A percentile compares a stretch with the other conserved stretches of the same genome.
phyloP scores from a whole-genome alignment of 2,113 vertebrate genomes.

The Morone saxatilis region DNA sequence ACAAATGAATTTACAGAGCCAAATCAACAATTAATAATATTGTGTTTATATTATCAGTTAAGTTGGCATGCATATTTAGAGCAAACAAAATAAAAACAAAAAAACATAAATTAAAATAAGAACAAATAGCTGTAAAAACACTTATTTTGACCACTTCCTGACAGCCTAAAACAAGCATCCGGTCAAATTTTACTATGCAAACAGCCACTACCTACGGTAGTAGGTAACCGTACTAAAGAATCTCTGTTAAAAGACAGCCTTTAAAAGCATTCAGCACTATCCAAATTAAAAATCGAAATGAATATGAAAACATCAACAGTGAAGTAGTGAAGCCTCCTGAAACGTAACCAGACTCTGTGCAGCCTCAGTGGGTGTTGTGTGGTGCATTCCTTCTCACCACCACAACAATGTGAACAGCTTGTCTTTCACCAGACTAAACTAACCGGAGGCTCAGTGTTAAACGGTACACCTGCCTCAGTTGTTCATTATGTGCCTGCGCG shows the following conservation, averaged over 20 bases:
- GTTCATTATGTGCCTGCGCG: not conserved
- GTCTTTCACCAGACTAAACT: constrained; percentile 42
- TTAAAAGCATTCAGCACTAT: not conserved
- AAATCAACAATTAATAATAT: not conserved
- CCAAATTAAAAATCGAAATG: not conserved
- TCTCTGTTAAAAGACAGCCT: not conserved
- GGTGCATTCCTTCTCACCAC: constrained; percentile 23
- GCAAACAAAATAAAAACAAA: not conserved
- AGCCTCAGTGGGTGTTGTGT: not conserved
- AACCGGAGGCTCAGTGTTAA: constrained; percentile 24
- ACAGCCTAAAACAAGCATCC: not conserved
- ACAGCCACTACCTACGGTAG: no score
- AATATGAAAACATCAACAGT: no score
- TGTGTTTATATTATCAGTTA: not conserved
- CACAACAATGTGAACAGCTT: constrained; percentile 33
- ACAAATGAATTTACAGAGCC: not conserved
- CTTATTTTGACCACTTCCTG: not conserved
- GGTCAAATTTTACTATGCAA: not conserved
- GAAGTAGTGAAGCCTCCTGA: not conserved
- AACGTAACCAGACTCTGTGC: not conserved
- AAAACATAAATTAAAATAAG: no score
- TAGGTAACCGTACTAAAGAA: not conserved
- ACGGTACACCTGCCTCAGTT: constrained; percentile 10
- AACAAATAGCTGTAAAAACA: no score
- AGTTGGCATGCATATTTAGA: not conserved